Conservation (phyloP, 2,888 invertebrate species). For the Cepaea hortensis region DNA sequence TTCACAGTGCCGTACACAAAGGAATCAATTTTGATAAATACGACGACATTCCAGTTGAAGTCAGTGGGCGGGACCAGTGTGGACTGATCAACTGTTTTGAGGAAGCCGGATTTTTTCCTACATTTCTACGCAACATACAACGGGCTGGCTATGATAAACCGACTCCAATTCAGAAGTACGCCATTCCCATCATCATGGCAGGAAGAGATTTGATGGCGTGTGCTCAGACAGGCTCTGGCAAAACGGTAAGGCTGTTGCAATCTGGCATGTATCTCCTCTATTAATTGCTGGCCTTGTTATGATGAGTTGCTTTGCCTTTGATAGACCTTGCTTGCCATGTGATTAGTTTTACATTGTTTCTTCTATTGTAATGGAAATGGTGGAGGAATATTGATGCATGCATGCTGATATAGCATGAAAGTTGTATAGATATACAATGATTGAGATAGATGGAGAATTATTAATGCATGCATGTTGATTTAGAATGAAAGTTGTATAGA, state of each 20-base stretch:
- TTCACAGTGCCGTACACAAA: conserved; percentile 61
- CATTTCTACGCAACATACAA: conserved; percentile 85
- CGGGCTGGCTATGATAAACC: conserved; percentile 85
- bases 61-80: conserved; percentile 69
- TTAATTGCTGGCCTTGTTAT: background rate
- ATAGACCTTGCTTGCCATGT: too few species aligned
- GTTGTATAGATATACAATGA: too few species aligned
- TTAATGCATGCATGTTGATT: too few species aligned
- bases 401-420: background rate
- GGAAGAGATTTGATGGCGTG: conserved; percentile 96
- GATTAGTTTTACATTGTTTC: background rate
- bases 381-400: background rate
- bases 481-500: too few species aligned
- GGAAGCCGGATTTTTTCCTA: conserved; percentile 82
- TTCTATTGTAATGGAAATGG: background rate
- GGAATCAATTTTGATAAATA: conserved; percentile 77
- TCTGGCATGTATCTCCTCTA: background rate
- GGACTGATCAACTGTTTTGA: conserved; percentile 80
- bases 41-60: conserved; percentile 75
- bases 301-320: too few species aligned
- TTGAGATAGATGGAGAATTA: too few species aligned
- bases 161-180: conserved; percentile 95
- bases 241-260: conserved; percentile 22
- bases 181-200: conserved; percentile 87
- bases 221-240: conserved; percentile 98